phyloP scores from a whole-genome alignment of 2,113 vertebrate genomes.

The Nothocercus nigrocapillus region DNA sequence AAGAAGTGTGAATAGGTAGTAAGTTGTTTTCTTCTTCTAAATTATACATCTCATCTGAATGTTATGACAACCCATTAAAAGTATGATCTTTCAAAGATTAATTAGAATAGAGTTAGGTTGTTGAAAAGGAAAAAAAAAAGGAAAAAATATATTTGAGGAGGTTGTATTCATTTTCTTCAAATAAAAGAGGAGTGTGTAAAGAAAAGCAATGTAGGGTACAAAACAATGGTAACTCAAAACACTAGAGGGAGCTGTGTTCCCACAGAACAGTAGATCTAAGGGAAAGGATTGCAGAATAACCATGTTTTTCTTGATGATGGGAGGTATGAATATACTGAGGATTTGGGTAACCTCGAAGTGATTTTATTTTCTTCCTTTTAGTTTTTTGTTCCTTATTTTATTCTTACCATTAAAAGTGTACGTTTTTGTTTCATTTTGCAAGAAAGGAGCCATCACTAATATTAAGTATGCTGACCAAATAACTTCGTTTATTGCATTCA shows the following conservation, averaged over 20 bases:
- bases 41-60: background rate
- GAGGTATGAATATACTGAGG: background rate
- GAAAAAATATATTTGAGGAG: background rate
- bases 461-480: background rate
- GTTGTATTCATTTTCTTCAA: background rate
- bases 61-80: background rate
- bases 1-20: background rate
- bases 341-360: background rate
- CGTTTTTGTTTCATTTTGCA: background rate
- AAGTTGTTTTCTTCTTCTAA: background rate
- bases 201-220: background rate
- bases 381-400: background rate
- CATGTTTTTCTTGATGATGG: background rate
- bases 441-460: background rate
- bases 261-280: background rate
- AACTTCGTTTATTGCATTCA: background rate
- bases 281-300: background rate
- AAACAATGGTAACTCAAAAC: background rate
- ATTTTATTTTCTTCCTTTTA: background rate
- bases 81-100: background rate
- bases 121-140: background rate
- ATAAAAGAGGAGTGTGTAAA: accelerated
- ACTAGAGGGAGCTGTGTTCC: slow-evolving; percentile 58
- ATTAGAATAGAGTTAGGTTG: background rate
- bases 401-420: background rate